Base-by-base conservation (phyloP, 2,797 vertebrate genomes). In the Hippocampus kuda region DNA sequence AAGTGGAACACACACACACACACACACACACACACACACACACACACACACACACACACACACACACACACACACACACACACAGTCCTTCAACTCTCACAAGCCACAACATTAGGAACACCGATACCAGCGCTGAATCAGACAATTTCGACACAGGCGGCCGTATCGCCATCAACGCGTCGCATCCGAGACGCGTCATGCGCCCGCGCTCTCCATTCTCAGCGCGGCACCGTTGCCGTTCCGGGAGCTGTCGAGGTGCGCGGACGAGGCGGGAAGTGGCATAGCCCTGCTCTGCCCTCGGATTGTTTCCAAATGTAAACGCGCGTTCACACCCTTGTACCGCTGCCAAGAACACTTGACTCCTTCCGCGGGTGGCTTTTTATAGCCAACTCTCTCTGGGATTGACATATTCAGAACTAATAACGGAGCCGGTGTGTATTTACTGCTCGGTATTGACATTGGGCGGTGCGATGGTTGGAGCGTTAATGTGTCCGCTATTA, bases 1-100 rank as follows among this genome's bases (percentile, higher is more conserved):
- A 84, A 70, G 65, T 67, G 70, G 24, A 67, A 46, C 69, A 48
- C 34, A 7, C 34, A 38, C 34, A 38, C 34, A n/a, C n/a, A n/a
- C n/a, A n/a, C n/a, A n/a, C n/a, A n/a, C n/a, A n/a, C n/a, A 34
- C 34, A 34, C 34, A 34, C 34, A 34, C 34, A 34, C 34, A 34
- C 30, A 46, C 70, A 46, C 30, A 34, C 30, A 34, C 30, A 34
- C 30, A 34, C 30, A 34, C 30, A 34, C 30, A 46, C 70, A 46
- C 30, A 38, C 34, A 38, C 34, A 38, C 34, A 7, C 34, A 7
- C 34, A 34, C 65, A 60, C 34, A 38, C 34, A 38, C 34, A 38
- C 34, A 1, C 56, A n/a, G 20, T 15, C 68, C 66, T 66, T 60
- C 24, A 65, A 65, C 34, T 63, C 61, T 24, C 38, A 10, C 38